Evolutionary conservation across 2,888 invertebrate species (phyloP).

Genomic region (Drosophila falleni): DNA sequence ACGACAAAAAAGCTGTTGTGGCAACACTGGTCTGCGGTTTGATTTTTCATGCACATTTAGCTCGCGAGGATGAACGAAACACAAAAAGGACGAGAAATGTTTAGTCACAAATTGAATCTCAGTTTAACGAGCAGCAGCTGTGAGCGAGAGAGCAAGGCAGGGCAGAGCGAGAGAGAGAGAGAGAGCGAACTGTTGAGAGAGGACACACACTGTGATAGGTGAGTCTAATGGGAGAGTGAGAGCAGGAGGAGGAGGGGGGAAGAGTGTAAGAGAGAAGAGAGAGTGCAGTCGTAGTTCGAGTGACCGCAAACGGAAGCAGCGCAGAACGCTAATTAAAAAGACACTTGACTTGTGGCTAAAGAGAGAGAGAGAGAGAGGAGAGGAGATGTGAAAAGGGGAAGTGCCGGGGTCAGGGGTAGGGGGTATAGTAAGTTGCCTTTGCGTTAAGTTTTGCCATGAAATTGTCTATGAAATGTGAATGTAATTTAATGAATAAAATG

Average conservation of each 20-base stretch:
- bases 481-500: slow-evolving; percentile 77
- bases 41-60: slow-evolving; percentile 82
- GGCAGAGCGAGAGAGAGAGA: neutral
- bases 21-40: slow-evolving; percentile 42
- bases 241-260: neutral
- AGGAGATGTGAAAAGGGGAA: too few species aligned
- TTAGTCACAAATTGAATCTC: slow-evolving; percentile 75
- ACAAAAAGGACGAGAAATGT: slow-evolving; percentile 76
- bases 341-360: slow-evolving; percentile 66
- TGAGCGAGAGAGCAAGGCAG: slow-evolving; percentile 4
- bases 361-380: too few species aligned
- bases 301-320: slow-evolving; percentile 61
- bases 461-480: slow-evolving; percentile 81
- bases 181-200: slow-evolving; percentile 8
- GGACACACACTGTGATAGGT: slow-evolving; percentile 1
- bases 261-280: neutral
- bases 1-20: too few species aligned
- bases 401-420: neutral
- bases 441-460: slow-evolving; percentile 66
- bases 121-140: slow-evolving; percentile 37
- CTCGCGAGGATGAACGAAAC: slow-evolving; percentile 62
- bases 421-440: slow-evolving; percentile 16
- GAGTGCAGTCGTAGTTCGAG: slow-evolving; percentile 62
- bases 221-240: neutral
- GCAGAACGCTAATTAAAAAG: slow-evolving; percentile 83